phyloP scores from a whole-genome alignment of 2,113 vertebrate genomes.

The Urocitellus parryii region DNA sequence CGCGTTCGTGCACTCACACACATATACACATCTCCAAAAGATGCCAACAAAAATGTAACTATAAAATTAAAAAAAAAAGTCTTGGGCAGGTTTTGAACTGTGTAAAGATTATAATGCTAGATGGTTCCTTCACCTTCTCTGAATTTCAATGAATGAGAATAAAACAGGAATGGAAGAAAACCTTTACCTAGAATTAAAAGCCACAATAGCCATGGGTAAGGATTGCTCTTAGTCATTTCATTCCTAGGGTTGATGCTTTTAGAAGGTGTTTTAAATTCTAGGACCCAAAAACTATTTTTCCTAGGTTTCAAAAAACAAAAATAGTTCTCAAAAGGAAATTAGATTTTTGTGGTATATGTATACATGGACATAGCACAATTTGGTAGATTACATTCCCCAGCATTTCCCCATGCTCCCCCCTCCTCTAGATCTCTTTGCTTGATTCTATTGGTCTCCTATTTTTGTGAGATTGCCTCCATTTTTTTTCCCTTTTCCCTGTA shows the following conservation, averaged over 20 bases:
- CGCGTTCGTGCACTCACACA: too few relatives aligned
- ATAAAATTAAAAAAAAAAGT: background rate
- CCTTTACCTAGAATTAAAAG: conserved; percentile 50
- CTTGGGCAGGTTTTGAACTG: background rate
- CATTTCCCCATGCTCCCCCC: too few relatives aligned
- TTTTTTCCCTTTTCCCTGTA: too few relatives aligned
- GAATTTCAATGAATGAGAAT: conserved; percentile 22
- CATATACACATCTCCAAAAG: background rate
- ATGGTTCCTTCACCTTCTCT: background rate
- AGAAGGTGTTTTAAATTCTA: conserved; percentile 14
- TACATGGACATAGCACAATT: too few relatives aligned
- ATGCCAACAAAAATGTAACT: background rate
- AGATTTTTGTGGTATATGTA: background rate
- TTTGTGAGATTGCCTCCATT: too few relatives aligned
- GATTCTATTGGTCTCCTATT: too few relatives aligned
- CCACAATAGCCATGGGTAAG: background rate
- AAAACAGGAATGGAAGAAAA: conserved; percentile 8
- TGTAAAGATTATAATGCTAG: background rate
- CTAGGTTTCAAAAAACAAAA: background rate
- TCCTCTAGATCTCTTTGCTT: too few relatives aligned
- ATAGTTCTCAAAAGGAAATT: background rate
- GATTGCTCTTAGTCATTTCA: background rate
- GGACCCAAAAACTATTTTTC: background rate
- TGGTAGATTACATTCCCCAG: too few relatives aligned
- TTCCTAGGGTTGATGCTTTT: background rate